These are phyloP conservation scores for Drosophila nigromelanica DNA, from an alignment of 1,140 invertebrate species.

Conservation along the genomic window DNA sequence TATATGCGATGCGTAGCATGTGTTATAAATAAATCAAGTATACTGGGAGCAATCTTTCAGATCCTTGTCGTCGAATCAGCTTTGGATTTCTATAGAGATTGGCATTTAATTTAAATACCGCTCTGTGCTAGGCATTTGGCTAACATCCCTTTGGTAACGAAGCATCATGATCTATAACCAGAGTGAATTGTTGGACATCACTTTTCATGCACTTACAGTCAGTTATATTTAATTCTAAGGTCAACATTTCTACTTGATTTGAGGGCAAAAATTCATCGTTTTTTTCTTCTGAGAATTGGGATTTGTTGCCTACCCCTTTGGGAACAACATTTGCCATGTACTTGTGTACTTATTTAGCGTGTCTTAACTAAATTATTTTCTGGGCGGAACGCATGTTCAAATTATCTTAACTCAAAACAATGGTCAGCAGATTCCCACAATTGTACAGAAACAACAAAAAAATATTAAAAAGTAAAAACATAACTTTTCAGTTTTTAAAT, in stretches of 20 bases:
- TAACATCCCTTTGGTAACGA: neutral
- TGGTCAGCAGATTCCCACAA: constrained; percentile 28
- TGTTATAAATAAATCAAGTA: constrained; percentile 81
- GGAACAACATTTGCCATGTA: neutral
- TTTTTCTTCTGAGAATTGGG: too few species aligned
- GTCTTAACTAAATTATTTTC: constrained; percentile 39
- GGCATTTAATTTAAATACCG: constrained; percentile 70
- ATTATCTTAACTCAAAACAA: constrained; percentile 20
- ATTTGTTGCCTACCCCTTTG: neutral
- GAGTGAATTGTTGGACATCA: neutral
- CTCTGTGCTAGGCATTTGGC: constrained; percentile 17
- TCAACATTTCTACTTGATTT: too few species aligned
- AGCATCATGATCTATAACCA: neutral
- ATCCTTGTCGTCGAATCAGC: constrained; percentile 27
- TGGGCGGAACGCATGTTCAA: constrained; percentile 29
- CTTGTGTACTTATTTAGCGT: constrained; percentile 17
- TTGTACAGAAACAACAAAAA: constrained; percentile 10
- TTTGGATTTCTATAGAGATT: constrained; percentile 53
- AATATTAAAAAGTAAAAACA: neutral
- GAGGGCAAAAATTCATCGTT: too few species aligned
- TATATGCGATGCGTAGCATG: constrained; percentile 71
- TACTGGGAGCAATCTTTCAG: constrained; percentile 67
- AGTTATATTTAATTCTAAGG: too few species aligned
- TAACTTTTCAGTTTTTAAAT: neutral
- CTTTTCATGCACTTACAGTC: neutral